These are phyloP conservation scores for Pomatostomus ruficeps DNA, from an alignment of 2,113 vertebrate genomes.

Conservation along the genomic window DNA sequence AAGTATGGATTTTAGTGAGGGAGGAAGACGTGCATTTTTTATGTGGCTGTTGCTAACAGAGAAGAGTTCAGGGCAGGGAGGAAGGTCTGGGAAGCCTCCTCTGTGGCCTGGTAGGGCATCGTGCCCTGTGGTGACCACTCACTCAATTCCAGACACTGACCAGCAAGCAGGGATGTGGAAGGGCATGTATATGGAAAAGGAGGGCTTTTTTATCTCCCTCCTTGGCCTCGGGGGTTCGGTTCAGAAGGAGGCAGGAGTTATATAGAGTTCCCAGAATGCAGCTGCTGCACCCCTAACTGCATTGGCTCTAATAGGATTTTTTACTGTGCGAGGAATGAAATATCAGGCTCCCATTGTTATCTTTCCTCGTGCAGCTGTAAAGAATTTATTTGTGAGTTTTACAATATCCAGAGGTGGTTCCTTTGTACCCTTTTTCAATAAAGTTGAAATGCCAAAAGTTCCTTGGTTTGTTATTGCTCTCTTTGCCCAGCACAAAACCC, in stretches of 20 bases:
- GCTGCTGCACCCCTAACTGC: slow-evolving; percentile 30
- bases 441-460: slow-evolving; percentile 30
- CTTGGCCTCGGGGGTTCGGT: not conserved
- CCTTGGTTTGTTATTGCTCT: slow-evolving; percentile 4
- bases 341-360: slow-evolving; percentile 33
- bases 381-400: slow-evolving; percentile 60
- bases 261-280: slow-evolving; percentile 27
- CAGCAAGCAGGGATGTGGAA: not conserved
- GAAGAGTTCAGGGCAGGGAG: not conserved
- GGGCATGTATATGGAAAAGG: not conserved
- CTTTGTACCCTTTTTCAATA: slow-evolving; percentile 45
- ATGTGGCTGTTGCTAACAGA: not conserved
- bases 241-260: slow-evolving; percentile 18
- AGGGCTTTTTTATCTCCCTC: not conserved
- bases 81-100: not conserved
- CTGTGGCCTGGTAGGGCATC: not conserved
- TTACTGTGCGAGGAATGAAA: slow-evolving; percentile 56
- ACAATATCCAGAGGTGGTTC: slow-evolving; percentile 56
- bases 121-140: not conserved
- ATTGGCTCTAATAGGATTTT: slow-evolving; percentile 48
- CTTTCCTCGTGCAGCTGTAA: slow-evolving; percentile 52
- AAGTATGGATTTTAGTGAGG: not conserved
- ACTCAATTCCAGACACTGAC: not conserved
- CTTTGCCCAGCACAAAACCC: not conserved
- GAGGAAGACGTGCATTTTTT: not conserved